These are phyloP conservation scores for Melinaea marsaeus DNA, from an alignment of 2,888 invertebrate genomes.

Conservation along the genomic window DNA sequence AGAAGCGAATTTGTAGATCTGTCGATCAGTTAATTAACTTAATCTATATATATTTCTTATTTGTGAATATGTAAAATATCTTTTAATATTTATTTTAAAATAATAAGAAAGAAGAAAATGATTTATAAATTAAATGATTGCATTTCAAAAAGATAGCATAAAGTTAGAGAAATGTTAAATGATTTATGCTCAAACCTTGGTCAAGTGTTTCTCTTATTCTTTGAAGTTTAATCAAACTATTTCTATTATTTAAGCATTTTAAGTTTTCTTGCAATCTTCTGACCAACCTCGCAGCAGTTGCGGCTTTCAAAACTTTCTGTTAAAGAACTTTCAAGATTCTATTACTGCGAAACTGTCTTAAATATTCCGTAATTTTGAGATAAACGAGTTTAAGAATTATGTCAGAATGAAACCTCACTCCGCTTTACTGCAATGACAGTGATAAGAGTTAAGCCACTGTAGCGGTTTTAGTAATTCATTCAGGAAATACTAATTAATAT, in stretches of 20 bases:
- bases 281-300: slow-evolving; percentile 4
- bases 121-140: no score
- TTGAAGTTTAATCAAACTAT: slow-evolving; percentile 6
- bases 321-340: slow-evolving; percentile 5
- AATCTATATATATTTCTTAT: no score
- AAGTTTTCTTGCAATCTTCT: slow-evolving; percentile 7
- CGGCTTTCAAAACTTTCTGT: slow-evolving; percentile 8
- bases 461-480: neutral
- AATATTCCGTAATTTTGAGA: slow-evolving; percentile 8
- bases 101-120: no score
- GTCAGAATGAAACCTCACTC: slow-evolving; percentile 4
- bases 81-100: no score
- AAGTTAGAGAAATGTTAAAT: neutral
- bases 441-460: slow-evolving; percentile 3
- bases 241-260: slow-evolving; percentile 7
- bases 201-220: slow-evolving; percentile 8
- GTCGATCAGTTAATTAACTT: no score
- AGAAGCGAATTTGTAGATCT: no score
- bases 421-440: slow-evolving; percentile 3
- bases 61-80: no score
- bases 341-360: slow-evolving; percentile 5
- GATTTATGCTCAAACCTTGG: neutral
- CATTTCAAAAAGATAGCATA: neutral
- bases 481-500: slow-evolving; percentile 8
- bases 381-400: slow-evolving; percentile 3